Evolutionary conservation across 1,140 invertebrate genomes (phyloP).

Genomic region (Drosophila ficusphila): DNA sequence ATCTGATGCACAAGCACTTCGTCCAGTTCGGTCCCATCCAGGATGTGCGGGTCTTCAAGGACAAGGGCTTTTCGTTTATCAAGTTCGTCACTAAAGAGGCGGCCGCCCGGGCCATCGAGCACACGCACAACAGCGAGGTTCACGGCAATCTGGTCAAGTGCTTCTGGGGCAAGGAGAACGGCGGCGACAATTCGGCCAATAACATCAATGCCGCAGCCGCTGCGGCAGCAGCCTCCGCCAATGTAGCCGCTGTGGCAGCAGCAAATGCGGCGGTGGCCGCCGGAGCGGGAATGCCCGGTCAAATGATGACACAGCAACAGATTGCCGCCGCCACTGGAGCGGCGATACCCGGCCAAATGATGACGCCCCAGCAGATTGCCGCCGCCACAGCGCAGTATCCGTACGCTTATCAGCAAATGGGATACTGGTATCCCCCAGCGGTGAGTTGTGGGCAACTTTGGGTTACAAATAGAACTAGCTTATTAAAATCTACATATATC

Average conservation of each 20-base stretch:
- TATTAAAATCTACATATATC: too few relatives aligned
- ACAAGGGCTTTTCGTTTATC: slow-evolving; percentile 99
- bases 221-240: slow-evolving; percentile 69
- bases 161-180: slow-evolving; percentile 98
- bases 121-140: slow-evolving; percentile 98
- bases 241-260: slow-evolving; percentile 73
- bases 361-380: slow-evolving; percentile 70
- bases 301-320: slow-evolving; percentile 79
- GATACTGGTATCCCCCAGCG: slow-evolving; percentile 90
- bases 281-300: slow-evolving; percentile 68
- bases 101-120: slow-evolving; percentile 98
- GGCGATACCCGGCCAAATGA: slow-evolving; percentile 77
- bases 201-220: slow-evolving; percentile 74
- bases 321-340: slow-evolving; percentile 74
- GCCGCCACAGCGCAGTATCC: slow-evolving; percentile 86
- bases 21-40: slow-evolving; percentile 96
- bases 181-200: slow-evolving; percentile 78
- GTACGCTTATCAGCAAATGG: slow-evolving; percentile 90
- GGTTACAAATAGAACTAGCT: too few relatives aligned
- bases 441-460: slow-evolving; percentile 72
- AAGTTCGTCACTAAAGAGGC: slow-evolving; percentile 99
- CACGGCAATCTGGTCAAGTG: slow-evolving; percentile 98
- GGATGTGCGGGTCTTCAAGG: slow-evolving; percentile 99
- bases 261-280: slow-evolving; percentile 70
- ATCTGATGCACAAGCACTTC: slow-evolving; percentile 98